These are phyloP conservation scores for Cataglyphis albicans DNA, from an alignment of 2,888 invertebrate genomes.

Conservation along the genomic window DNA sequence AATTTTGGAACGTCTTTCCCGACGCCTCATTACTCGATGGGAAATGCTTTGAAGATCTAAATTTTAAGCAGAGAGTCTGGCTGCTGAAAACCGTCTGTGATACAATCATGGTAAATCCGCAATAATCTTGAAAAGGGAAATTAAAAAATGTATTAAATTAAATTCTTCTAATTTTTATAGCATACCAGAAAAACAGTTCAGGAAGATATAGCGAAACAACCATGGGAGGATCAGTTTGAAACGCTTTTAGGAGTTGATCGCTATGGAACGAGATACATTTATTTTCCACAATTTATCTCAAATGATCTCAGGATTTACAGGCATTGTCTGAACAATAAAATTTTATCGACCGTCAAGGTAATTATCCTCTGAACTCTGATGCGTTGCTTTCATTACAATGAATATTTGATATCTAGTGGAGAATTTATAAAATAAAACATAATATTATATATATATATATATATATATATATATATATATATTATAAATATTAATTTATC, in stretches of 20 bases:
- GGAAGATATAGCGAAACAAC: slow-evolving; percentile 86
- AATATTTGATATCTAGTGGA: background rate
- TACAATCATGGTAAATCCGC: slow-evolving; percentile 80
- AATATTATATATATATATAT: background rate
- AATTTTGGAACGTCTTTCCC: slow-evolving; percentile 87
- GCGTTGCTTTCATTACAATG: background rate
- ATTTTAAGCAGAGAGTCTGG: slow-evolving; percentile 87
- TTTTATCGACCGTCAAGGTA: slow-evolving; percentile 81
- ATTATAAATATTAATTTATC: too few relatives aligned
- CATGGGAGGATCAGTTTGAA: slow-evolving; percentile 85
- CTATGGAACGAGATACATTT: slow-evolving; percentile 87
- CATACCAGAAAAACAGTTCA: slow-evolving; percentile 87
- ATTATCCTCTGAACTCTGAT: slow-evolving; percentile 14
- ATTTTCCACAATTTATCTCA: slow-evolving; percentile 87
- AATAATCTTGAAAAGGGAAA: slow-evolving; percentile 1
- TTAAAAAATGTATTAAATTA: background rate
- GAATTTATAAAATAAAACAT: background rate
- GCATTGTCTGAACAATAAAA: slow-evolving; percentile 83
- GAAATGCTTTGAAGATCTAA: slow-evolving; percentile 87
- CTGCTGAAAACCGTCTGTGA: slow-evolving; percentile 88
- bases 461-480: too few relatives aligned
- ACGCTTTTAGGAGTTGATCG: slow-evolving; percentile 87
- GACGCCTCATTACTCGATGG: slow-evolving; percentile 86
- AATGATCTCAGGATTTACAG: slow-evolving; percentile 87
- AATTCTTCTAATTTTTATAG: slow-evolving; percentile 77